phyloP scores from a whole-genome alignment of 2,113 vertebrate species.

The Pachypanchax playfairii region DNA sequence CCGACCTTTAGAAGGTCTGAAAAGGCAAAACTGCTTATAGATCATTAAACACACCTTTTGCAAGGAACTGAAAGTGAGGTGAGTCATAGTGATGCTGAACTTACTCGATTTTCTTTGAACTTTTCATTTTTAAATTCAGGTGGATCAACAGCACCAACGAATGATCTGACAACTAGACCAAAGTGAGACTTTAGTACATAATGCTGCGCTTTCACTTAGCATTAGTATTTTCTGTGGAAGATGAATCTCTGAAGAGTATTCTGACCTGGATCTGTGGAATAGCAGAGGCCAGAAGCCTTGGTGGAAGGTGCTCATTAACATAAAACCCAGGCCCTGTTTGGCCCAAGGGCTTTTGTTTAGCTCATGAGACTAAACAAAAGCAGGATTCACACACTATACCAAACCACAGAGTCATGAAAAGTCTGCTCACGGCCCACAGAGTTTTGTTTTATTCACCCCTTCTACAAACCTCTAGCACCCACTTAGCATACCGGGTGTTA shows the following conservation, averaged over 20 bases:
- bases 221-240: slow-evolving; percentile 26
- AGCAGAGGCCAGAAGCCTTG: slow-evolving; percentile 33
- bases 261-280: slow-evolving; percentile 36
- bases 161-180: slow-evolving; percentile 27
- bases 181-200: slow-evolving; percentile 20
- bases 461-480: slow-evolving; percentile 31
- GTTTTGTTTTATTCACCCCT: slow-evolving; percentile 30
- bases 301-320: slow-evolving; percentile 58
- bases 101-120: slow-evolving; percentile 66
- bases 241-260: slow-evolving; percentile 39
- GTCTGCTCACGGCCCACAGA: slow-evolving; percentile 24
- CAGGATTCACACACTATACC: slow-evolving; percentile 34
- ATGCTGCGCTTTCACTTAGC: slow-evolving; percentile 23
- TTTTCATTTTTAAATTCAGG: slow-evolving; percentile 43
- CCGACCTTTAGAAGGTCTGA: slow-evolving; percentile 26
- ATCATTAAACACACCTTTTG: slow-evolving; percentile 59
- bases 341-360: slow-evolving; percentile 36
- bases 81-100: slow-evolving; percentile 42
- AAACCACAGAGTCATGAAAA: slow-evolving; percentile 37
- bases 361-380: slow-evolving; percentile 53
- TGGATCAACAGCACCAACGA: slow-evolving; percentile 32
- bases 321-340: slow-evolving; percentile 50
- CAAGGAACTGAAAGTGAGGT: slow-evolving; percentile 43
- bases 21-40: slow-evolving; percentile 36
- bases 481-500: slow-evolving; percentile 45